These are phyloP conservation scores for Lichenostomus cassidix DNA, from an alignment of 2,113 vertebrate genomes.

Conservation along the genomic window DNA sequence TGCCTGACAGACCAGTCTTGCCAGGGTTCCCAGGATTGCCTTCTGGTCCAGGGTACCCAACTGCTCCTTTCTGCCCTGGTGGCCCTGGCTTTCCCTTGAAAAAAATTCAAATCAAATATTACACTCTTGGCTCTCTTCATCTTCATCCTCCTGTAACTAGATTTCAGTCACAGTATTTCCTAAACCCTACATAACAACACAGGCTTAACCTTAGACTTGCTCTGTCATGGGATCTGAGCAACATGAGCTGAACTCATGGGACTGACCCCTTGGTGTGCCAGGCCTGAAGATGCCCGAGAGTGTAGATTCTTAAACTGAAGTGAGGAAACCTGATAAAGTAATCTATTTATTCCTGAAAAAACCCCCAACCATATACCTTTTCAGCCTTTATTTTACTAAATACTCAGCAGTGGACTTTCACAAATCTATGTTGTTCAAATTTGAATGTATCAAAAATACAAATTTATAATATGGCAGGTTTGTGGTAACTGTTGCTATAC, in stretches of 20 bases:
- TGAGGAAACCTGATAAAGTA: background rate
- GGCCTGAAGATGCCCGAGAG: background rate
- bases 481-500: background rate
- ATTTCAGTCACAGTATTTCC: background rate
- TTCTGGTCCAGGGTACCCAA: conserved; percentile 82
- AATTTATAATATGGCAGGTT: background rate
- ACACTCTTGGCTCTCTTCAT: background rate
- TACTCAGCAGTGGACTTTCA: background rate
- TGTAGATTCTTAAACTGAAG: background rate
- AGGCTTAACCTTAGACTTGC: background rate
- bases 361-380: background rate
- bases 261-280: background rate
- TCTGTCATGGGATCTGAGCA: background rate
- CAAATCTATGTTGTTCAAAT: background rate
- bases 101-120: conserved; percentile 13
- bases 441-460: background rate
- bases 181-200: background rate
- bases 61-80: conserved; percentile 78
- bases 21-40: conserved; percentile 83
- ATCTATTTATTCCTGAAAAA: background rate
- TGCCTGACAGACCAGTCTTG: conserved; percentile 80
- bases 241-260: background rate
- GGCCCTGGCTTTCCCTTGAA: conserved; percentile 83
- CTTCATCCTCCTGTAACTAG: background rate
- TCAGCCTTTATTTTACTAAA: background rate